Conservation (phyloP, 2,797 vertebrate species). For the Bucorvus abyssinicus region DNA sequence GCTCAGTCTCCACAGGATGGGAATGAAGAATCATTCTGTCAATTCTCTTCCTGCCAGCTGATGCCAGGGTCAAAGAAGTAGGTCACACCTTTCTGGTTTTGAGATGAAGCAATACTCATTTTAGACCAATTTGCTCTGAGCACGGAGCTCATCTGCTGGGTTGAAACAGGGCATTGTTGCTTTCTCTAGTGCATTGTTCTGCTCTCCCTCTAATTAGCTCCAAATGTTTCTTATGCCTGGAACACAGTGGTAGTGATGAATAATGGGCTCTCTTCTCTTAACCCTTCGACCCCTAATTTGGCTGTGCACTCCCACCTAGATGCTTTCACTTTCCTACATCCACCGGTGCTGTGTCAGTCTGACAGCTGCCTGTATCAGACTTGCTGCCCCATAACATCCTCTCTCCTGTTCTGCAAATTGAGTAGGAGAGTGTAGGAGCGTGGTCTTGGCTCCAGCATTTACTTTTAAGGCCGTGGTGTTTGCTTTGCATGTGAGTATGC, state of each 20-base stretch:
- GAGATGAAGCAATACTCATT: conserved; percentile 64
- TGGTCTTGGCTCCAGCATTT: neutral
- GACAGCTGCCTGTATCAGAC: neutral
- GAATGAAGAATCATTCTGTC: conserved; percentile 1
- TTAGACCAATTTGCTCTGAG: conserved; percentile 64
- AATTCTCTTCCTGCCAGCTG: conserved; percentile 60
- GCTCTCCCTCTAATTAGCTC: conserved; percentile 60
- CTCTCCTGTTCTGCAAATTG: neutral
- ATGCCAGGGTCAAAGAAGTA: conserved; percentile 58
- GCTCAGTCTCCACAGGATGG: neutral
- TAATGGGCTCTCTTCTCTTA: conserved; percentile 64
- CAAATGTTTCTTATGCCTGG: conserved; percentile 60
- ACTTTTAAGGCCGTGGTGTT: neutral
- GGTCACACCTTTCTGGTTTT: conserved; percentile 63
- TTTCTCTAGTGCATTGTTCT: conserved; percentile 69
- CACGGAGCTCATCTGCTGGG: conserved; percentile 61
- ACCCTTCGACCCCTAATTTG: conserved; percentile 41
- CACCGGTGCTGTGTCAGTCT: neutral
- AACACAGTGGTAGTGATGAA: conserved; percentile 54
- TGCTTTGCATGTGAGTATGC: neutral
- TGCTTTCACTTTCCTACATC: conserved; percentile 14
- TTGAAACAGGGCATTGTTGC: conserved; percentile 63
- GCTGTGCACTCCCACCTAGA: conserved; percentile 47
- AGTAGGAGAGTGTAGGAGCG: neutral
- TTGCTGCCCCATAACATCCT: neutral